Evolutionary conservation across 2,113 vertebrate species (phyloP), one percentile per base, ranked within the genome.

Genomic region (Hirundichthys speculiger): DNA sequence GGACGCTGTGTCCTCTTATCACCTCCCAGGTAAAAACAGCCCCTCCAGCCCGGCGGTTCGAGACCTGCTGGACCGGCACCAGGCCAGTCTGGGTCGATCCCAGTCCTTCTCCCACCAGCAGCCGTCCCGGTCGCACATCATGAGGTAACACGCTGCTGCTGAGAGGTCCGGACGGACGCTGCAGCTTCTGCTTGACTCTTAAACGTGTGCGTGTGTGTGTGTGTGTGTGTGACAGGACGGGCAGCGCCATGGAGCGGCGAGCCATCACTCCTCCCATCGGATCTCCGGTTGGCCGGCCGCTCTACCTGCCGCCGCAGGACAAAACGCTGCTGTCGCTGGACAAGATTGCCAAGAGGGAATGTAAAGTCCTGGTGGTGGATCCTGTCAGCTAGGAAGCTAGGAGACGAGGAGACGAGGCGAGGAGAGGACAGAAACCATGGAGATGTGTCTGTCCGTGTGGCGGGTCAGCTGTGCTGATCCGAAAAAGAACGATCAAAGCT

Each of bases 41-140:
- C 96, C 96, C 0, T 93, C 95, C 73, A 96, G 95, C 83, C 96
- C 96, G 0, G 95, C 95, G 0, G 91, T 97, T 7, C 82, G 96
- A 21, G 96, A 97, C 69, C 91, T 98, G 48, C 89, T 91, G 73
- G 91, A 93, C 75, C 78, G 88, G 9, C 88, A 90, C 68, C 90
- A 91, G 83, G 85, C 85, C 5, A 96, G 94, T 49, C 89, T 98
- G 77, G 96, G 96, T 15, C 93, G 96, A 2, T 98, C 96, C 1
- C 96, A 98, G 92, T 96, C 95, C 74, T 97, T 98, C 88, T 97
- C 96, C 34, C 96, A 98, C 87, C 96, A 97, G 77, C 96, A 98
- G 88, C 96, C 95, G 0, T 93, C 96, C 3, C 93, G 95, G 0
- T 95, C 95, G 6, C 96, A 98, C 88, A 95, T 98, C 82, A 96